Conservation (phyloP, 2,797 vertebrate genomes). For the Molothrus aeneus region DNA sequence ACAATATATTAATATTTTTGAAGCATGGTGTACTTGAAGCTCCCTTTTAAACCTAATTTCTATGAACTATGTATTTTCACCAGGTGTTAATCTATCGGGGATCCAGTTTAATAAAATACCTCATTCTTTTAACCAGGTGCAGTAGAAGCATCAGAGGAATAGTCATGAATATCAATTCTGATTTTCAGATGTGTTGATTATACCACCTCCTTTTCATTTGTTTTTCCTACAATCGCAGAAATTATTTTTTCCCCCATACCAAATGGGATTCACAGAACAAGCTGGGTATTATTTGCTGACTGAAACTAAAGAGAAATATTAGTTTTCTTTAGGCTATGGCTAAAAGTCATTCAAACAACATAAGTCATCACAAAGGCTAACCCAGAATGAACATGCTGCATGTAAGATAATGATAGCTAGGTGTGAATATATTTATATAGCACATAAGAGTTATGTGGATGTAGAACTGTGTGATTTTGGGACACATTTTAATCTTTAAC, state of each 20-base stretch:
- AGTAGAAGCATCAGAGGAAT: neutral
- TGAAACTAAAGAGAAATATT: neutral
- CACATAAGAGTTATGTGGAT: neutral
- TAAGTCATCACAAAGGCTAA: neutral
- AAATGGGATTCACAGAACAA: neutral
- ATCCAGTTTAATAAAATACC: neutral
- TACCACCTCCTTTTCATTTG: neutral
- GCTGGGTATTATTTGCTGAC: neutral
- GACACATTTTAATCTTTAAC: neutral
- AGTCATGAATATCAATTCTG: neutral
- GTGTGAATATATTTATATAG: neutral
- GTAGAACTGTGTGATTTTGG: neutral
- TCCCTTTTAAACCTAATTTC: neutral
- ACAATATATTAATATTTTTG: neutral
- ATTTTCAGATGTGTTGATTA: neutral
- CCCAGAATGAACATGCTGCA: neutral
- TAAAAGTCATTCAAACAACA: neutral
- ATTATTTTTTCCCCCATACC: neutral
- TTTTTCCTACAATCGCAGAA: neutral
- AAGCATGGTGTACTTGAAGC: neutral
- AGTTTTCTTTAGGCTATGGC: neutral
- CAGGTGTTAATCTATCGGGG: neutral
- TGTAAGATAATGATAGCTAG: neutral
- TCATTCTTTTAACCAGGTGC: neutral
- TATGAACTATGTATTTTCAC: neutral